phyloP scores from a whole-genome alignment of 2,113 vertebrate species.

The Poeciliopsis turrubarensis region DNA sequence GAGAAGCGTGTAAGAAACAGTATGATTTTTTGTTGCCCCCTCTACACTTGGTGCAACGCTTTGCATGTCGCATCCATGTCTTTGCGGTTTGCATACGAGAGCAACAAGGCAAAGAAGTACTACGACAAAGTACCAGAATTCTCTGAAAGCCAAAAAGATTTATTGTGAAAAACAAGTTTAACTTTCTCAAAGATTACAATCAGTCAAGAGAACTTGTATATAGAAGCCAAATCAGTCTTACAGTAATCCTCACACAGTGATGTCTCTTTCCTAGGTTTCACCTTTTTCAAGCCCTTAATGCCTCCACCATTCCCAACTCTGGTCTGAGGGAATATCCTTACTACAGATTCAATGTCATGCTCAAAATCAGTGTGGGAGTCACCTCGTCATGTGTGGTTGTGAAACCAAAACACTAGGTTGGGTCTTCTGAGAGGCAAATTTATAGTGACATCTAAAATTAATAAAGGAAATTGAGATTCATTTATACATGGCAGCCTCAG shows the following conservation, averaged over 20 bases:
- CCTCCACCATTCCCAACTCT: neutral
- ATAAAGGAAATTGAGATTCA: conserved; percentile 87
- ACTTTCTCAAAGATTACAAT: no score
- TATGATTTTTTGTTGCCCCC: no score
- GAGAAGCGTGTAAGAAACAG: no score
- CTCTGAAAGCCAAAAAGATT: no score
- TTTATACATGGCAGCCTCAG: conserved; percentile 79
- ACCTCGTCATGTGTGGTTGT: conserved; percentile 32
- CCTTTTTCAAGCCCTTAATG: neutral
- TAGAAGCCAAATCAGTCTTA: no score
- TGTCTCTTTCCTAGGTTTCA: neutral
- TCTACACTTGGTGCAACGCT: no score
- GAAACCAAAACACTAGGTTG: conserved; percentile 66
- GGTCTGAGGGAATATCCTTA: neutral
- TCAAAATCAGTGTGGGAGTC: conserved; percentile 11
- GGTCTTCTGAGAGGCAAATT: conserved; percentile 79
- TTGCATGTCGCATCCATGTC: no score
- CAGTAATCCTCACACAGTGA: neutral
- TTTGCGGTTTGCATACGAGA: no score
- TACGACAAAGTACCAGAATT: no score
- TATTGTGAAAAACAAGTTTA: no score
- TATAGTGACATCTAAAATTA: conserved; percentile 83
- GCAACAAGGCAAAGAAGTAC: no score
- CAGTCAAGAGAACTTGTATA: no score
- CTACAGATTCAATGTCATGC: neutral